Evolutionary conservation across 2,888 invertebrate genomes (phyloP).

Genomic region (Cetonia aurata): DNA sequence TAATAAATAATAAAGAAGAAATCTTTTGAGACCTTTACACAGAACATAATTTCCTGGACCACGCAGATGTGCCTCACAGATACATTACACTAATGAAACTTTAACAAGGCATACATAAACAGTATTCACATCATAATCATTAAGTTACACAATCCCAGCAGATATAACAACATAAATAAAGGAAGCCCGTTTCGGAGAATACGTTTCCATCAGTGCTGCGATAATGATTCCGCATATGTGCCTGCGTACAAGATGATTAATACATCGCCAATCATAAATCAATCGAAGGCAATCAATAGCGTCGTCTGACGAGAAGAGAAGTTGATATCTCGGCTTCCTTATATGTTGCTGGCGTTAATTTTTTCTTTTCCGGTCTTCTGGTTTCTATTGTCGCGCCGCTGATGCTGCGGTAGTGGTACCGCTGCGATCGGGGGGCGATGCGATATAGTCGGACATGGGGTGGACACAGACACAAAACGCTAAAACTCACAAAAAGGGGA

Average conservation of each 20-base stretch:
- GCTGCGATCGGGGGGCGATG: slow-evolving; percentile 56
- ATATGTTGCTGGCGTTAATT: slow-evolving; percentile 20
- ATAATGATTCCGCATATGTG: slow-evolving; percentile 35
- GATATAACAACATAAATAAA: slow-evolving; percentile 13
- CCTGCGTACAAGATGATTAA: slow-evolving; percentile 21
- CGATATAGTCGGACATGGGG: slow-evolving; percentile 57
- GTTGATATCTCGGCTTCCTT: slow-evolving; percentile 14
- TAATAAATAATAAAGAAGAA: too few species aligned
- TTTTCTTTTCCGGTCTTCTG: slow-evolving; percentile 39
- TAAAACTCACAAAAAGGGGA: slow-evolving; percentile 66
- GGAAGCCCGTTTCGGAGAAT: background rate
- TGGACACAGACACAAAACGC: slow-evolving; percentile 57
- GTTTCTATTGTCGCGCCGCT: slow-evolving; percentile 32
- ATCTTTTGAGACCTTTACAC: too few species aligned
- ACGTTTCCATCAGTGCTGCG: background rate
- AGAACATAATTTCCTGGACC: too few species aligned
- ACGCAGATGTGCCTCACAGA: too few species aligned
- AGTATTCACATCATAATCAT: background rate
- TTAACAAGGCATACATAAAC: slow-evolving; percentile 18
- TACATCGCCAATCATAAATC: slow-evolving; percentile 34
- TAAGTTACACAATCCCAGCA: background rate
- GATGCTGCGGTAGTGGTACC: slow-evolving; percentile 36
- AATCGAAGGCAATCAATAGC: slow-evolving; percentile 27
- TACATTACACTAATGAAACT: background rate
- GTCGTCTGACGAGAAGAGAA: background rate